These are phyloP conservation scores for Zapornia atra DNA, from an alignment of 2,113 vertebrate species.

Conservation along the genomic window DNA sequence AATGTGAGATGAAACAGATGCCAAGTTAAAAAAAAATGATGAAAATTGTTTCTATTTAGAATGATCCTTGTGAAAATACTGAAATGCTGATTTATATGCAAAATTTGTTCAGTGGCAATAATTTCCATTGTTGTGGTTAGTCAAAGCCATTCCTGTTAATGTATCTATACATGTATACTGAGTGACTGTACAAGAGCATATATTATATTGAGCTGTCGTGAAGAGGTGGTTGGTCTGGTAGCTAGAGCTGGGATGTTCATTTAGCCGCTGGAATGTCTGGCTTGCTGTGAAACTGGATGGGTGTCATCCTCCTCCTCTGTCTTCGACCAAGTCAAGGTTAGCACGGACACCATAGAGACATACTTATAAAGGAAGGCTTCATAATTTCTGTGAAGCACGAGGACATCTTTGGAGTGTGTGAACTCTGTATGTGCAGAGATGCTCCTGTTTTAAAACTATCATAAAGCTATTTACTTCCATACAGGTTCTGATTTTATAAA, in stretches of 20 bases:
- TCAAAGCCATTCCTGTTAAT: not conserved
- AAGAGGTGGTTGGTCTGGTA: not conserved
- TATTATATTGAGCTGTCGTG: not conserved
- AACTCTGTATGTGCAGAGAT: not conserved
- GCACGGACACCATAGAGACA: accelerated
- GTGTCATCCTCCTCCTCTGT: not conserved
- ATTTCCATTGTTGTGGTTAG: not conserved
- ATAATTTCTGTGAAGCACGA: not conserved
- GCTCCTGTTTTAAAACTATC: not conserved
- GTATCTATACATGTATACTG: not conserved
- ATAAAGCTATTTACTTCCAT: constrained; percentile 23
- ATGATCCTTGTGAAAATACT: not conserved
- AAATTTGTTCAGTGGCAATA: not conserved
- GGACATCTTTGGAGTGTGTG: not conserved
- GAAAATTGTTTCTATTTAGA: not conserved
- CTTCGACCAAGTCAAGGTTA: not conserved
- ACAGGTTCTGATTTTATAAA: constrained; percentile 98
- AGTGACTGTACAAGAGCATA: not conserved
- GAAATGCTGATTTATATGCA: not conserved
- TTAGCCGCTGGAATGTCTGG: not conserved
- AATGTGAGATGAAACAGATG: not conserved
- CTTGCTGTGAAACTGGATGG: not conserved
- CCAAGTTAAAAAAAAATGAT: not conserved
- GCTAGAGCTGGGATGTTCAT: not conserved
- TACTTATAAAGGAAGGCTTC: accelerated